Percentiles rank a stretch among this genome's conserved stretches.
These are phyloP conservation scores for Strix aluco DNA, from an alignment of 2,113 vertebrate species.

Conservation along the genomic window DNA sequence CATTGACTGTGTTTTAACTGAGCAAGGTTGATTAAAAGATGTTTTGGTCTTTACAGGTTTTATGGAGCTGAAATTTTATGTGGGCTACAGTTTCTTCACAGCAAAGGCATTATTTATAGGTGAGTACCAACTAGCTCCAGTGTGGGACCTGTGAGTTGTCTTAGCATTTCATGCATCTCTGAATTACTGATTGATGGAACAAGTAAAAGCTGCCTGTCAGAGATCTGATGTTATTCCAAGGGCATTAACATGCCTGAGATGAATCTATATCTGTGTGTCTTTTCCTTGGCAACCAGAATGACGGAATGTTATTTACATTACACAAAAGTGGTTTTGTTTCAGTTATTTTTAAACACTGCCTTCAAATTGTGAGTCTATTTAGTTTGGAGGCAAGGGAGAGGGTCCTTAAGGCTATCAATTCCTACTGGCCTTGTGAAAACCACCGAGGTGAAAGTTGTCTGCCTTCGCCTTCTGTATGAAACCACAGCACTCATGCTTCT, in stretches of 20 bases:
- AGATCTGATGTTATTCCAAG: neutral
- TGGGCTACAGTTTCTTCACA: conserved; percentile 94
- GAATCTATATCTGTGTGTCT: neutral
- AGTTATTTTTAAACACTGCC: neutral
- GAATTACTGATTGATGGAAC: neutral
- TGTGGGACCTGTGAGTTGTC: neutral
- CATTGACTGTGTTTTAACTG: neutral
- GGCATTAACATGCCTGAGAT: neutral
- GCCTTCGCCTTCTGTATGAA: neutral
- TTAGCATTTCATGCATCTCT: neutral
- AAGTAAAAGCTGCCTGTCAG: neutral
- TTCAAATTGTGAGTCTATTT: neutral
- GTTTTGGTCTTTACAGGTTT: conserved; percentile 81
- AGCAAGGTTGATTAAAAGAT: neutral
- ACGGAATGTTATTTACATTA: neutral
- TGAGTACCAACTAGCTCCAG: conserved; percentile 51
- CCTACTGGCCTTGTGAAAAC: neutral
- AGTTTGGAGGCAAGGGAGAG: neutral
- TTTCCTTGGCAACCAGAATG: conserved; percentile 16
- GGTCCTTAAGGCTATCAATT: neutral
- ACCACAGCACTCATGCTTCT: neutral
- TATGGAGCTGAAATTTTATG: conserved; percentile 94
- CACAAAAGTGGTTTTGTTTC: conserved; percentile 38
- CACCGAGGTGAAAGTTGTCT: neutral
- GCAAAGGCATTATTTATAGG: conserved; percentile 97